phyloP scores from a whole-genome alignment of 2,797 vertebrate species.

The Mycteria americana region DNA sequence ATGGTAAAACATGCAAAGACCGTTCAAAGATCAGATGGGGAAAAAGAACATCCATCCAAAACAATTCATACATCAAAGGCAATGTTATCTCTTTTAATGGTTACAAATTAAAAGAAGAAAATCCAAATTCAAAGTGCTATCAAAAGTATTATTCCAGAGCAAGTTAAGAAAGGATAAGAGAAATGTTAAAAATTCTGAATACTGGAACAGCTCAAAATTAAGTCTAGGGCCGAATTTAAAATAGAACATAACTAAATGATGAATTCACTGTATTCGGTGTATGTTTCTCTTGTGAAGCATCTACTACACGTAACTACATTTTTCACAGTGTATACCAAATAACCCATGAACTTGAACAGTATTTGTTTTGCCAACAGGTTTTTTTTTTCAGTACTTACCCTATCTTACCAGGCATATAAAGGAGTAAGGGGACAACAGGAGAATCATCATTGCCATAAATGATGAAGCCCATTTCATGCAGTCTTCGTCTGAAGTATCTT shows the following conservation, averaged over 20 bases:
- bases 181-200: background rate
- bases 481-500: conserved; percentile 85
- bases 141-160: background rate
- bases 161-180: background rate
- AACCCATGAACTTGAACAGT: background rate
- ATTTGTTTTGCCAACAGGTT: background rate
- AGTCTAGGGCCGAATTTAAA: background rate
- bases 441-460: conserved; percentile 89
- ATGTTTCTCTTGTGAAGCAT: background rate
- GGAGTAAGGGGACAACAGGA: conserved; percentile 88
- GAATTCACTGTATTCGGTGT: background rate
- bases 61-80: background rate
- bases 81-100: background rate
- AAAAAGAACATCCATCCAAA: background rate
- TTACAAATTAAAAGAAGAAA: background rate
- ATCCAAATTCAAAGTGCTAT: background rate
- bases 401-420: conserved; percentile 93
- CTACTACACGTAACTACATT: background rate
- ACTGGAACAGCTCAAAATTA: background rate
- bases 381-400: conserved; percentile 80
- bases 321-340: background rate
- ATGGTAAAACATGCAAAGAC: background rate
- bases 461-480: conserved; percentile 92
- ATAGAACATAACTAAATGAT: background rate
- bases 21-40: background rate